Conservation (phyloP, 2,113 vertebrate species). For the Pseudois nayaur region DNA sequence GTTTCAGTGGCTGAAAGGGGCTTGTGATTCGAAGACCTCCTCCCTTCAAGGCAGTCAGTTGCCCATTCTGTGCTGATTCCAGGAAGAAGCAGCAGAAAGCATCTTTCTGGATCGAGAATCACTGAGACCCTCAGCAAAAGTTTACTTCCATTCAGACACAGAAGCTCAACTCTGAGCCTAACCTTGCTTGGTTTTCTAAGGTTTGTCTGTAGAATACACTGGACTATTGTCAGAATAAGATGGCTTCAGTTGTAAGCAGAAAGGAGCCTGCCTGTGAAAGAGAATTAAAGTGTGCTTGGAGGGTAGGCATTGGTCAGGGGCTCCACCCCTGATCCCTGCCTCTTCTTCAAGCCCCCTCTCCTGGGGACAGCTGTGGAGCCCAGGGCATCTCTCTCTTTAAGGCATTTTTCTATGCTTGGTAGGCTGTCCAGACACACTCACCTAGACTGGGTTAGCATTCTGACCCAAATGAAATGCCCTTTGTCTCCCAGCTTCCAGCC, state of each 20-base stretch:
- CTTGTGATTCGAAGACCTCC: background rate
- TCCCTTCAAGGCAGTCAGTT: background rate
- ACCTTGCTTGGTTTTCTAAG: background rate
- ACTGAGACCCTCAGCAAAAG: background rate
- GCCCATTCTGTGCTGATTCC: background rate
- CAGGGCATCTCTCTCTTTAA: background rate
- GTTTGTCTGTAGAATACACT: background rate
- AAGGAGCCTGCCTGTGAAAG: background rate
- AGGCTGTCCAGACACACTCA: background rate
- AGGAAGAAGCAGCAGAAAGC: background rate
- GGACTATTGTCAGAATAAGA: background rate
- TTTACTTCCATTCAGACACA: background rate
- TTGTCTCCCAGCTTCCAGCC: background rate
- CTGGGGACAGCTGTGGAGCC: background rate
- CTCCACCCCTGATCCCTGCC: background rate
- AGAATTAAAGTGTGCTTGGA: background rate
- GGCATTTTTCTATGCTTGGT: background rate
- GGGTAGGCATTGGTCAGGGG: fast-evolving
- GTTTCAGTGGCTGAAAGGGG: background rate
- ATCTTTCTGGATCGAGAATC: background rate
- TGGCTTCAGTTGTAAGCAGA: background rate
- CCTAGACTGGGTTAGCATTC: background rate
- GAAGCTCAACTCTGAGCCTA: background rate
- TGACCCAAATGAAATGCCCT: background rate
- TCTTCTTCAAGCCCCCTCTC: background rate